These are phyloP conservation scores for Periophthalmus modestus DNA, from an alignment of 2,113 vertebrate genomes.

Conservation along the genomic window DNA sequence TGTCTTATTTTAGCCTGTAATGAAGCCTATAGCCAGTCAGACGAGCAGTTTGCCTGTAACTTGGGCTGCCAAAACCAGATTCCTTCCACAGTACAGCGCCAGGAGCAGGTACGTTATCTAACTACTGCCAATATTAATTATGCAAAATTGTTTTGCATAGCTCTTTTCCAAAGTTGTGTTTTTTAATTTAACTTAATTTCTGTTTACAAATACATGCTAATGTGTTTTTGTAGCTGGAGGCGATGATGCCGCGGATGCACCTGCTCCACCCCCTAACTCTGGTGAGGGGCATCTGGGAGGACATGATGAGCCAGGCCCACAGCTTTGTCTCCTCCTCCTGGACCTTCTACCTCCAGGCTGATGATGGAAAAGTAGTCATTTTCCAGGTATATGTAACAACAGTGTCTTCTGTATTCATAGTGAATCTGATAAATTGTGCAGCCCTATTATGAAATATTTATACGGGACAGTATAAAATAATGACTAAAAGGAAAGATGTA, in stretches of 20 bases:
- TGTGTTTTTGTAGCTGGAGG: slow-evolving; percentile 80
- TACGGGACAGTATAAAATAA: background rate
- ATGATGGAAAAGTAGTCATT: slow-evolving; percentile 94
- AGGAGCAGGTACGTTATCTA: slow-evolving; percentile 83
- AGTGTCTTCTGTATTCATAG: background rate
- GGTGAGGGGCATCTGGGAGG: slow-evolving; percentile 92
- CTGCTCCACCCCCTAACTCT: slow-evolving; percentile 90
- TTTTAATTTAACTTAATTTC: too few species aligned
- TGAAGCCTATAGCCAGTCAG: slow-evolving; percentile 90
- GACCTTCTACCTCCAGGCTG: slow-evolving; percentile 97
- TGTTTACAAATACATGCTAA: background rate
- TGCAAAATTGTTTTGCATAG: background rate
- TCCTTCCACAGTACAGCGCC: slow-evolving; percentile 88
- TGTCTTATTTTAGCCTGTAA: slow-evolving; percentile 83
- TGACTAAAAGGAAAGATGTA: background rate
- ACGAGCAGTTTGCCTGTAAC: slow-evolving; percentile 93
- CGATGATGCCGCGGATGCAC: slow-evolving; percentile 94
- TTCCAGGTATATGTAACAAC: slow-evolving; percentile 85
- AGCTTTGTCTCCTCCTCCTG: slow-evolving; percentile 92
- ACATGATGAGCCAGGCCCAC: slow-evolving; percentile 93
- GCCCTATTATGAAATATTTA: background rate
- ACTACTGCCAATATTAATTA: background rate
- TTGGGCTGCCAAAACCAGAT: slow-evolving; percentile 94
- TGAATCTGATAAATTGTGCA: background rate
- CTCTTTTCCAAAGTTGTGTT: background rate